Evolutionary conservation across 2,113 vertebrate genomes (phyloP).

Genomic region (Periophthalmodon schlosseri): DNA sequence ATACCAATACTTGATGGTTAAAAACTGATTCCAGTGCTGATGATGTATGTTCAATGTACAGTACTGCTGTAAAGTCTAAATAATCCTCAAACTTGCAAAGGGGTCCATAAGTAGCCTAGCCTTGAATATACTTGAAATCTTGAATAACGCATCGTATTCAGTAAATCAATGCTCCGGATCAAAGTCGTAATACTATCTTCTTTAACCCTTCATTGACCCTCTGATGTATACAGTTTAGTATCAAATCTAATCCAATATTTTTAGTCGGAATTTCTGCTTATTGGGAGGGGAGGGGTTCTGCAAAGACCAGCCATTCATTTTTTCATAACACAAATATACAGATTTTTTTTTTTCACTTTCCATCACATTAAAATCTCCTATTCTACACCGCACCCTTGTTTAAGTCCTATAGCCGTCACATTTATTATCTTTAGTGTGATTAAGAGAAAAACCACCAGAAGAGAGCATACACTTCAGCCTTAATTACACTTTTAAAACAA

Average conservation of each 20-base stretch:
- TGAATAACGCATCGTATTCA: no score
- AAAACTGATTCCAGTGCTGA: no score
- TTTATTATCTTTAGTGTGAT: constrained; percentile 30
- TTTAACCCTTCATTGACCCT: no score
- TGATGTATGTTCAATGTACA: no score
- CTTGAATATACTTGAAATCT: no score
- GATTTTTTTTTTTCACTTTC: constrained; percentile 24
- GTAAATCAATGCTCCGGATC: no score
- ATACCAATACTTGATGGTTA: no score
- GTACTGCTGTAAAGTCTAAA: no score
- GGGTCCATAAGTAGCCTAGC: no score
- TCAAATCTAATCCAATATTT: no score
- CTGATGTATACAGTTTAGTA: no score
- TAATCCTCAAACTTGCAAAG: no score
- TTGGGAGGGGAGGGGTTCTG: not conserved
- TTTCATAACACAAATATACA: not conserved
- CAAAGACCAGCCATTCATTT: constrained; percentile 4
- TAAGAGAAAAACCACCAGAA: constrained; percentile 24
- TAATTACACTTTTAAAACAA: constrained; percentile 37
- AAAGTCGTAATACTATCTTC: not conserved
- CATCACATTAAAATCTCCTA: constrained; percentile 24
- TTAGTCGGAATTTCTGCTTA: not conserved
- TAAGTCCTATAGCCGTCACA: constrained; percentile 14
- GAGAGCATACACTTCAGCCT: constrained; percentile 6
- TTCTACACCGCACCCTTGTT: constrained; percentile 41